Evolutionary conservation across 2,888 invertebrate genomes (phyloP).

Genomic region (Plebejus anna): DNA sequence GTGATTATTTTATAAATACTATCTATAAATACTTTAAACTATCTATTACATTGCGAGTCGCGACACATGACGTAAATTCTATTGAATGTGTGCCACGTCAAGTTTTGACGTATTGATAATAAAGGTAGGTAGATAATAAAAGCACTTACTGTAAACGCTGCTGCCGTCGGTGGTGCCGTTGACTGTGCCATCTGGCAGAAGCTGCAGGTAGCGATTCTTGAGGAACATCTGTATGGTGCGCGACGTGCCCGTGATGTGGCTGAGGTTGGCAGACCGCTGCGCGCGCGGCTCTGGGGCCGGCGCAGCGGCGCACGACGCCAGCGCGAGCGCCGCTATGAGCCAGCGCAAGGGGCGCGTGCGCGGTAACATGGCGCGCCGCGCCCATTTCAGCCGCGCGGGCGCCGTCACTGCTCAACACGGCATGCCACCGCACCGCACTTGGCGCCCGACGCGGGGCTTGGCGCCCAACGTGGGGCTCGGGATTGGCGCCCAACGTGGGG

Average conservation of each 20-base stretch:
- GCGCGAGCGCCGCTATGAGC: slow-evolving; percentile 77
- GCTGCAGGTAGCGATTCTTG: slow-evolving; percentile 90
- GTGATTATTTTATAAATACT: too few relatives aligned
- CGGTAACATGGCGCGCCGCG: slow-evolving; percentile 77
- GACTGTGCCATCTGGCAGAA: slow-evolving; percentile 91
- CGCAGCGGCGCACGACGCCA: slow-evolving; percentile 72
- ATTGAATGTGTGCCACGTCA: too few relatives aligned
- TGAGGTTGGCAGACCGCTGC: slow-evolving; percentile 89
- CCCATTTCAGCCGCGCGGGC: slow-evolving; percentile 75
- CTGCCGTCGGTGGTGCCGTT: slow-evolving; percentile 89
- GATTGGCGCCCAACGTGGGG: background rate
- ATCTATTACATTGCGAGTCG: too few relatives aligned
- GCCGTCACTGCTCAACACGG: slow-evolving; percentile 71
- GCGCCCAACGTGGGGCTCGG: background rate
- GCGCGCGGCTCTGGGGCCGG: slow-evolving; percentile 80
- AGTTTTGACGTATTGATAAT: too few relatives aligned
- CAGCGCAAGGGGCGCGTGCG: slow-evolving; percentile 76
- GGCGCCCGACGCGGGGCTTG: slow-evolving; percentile 16
- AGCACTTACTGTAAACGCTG: slow-evolving; percentile 90
- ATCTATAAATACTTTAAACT: too few relatives aligned
- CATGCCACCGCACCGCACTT: slow-evolving; percentile 46
- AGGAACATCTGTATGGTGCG: slow-evolving; percentile 91
- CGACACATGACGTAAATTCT: too few relatives aligned
- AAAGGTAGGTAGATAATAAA: background rate
- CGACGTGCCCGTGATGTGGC: slow-evolving; percentile 88